These are phyloP conservation scores for Pentamera pediparva DNA, from an alignment of 53 echinoderm and acorn worm genomes.

Conservation along the genomic window DNA sequence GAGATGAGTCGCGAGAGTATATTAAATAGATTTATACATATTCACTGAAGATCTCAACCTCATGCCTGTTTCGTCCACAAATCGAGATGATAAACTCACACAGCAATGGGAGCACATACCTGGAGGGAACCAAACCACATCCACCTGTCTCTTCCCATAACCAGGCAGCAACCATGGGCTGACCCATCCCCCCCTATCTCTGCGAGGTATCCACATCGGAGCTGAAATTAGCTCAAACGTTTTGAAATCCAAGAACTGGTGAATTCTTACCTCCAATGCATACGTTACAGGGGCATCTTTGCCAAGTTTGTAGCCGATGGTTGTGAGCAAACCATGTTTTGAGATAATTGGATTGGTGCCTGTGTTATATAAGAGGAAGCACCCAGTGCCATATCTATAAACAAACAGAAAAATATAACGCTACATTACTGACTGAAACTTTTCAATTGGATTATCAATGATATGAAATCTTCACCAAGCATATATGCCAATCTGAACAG, in stretches of 20 bases:
- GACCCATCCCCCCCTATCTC: background rate
- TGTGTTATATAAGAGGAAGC: slow-evolving; percentile 93
- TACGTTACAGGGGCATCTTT: slow-evolving; percentile 82
- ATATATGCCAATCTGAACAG: no score
- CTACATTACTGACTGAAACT: background rate
- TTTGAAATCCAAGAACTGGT: background rate
- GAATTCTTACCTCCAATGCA: slow-evolving; percentile 76
- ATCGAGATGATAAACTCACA: no score
- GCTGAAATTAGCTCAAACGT: background rate
- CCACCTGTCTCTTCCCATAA: background rate
- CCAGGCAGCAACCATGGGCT: background rate
- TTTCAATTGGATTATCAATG: background rate
- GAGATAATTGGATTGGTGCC: slow-evolving; percentile 80
- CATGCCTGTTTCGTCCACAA: no score
- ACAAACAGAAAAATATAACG: background rate
- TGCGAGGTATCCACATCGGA: background rate
- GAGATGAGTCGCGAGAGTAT: no score
- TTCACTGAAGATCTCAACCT: no score
- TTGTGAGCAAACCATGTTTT: slow-evolving; percentile 79
- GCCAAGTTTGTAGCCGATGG: slow-evolving; percentile 83
- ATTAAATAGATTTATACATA: no score
- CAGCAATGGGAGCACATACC: background rate
- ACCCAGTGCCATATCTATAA: slow-evolving; percentile 81
- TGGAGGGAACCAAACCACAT: background rate
- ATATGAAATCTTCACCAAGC: background rate